phyloP scores from a whole-genome alignment of 1,140 invertebrate species.

The Pteromalus puparum region DNA sequence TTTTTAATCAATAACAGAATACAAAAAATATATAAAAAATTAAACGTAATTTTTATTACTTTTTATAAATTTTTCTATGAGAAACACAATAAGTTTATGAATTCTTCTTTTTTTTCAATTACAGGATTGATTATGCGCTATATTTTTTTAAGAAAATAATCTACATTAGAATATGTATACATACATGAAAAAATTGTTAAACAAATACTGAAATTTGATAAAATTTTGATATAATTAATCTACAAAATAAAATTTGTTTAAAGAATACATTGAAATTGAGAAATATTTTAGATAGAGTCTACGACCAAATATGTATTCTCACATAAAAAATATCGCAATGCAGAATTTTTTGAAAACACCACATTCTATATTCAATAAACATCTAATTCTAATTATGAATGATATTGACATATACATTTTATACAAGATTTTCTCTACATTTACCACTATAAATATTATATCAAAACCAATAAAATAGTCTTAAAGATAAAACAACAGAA shows the following conservation, averaged over 20 bases:
- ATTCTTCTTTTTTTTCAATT: constrained; percentile 60
- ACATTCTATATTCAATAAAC: too few species aligned
- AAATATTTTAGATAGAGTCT: constrained; percentile 33
- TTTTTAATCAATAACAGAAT: constrained; percentile 71
- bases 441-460: too few species aligned
- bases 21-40: constrained; percentile 63
- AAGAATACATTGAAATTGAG: constrained; percentile 10
- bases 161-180: neutral
- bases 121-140: constrained; percentile 33
- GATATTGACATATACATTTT: too few species aligned
- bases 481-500: too few species aligned
- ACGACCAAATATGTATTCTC: constrained; percentile 50
- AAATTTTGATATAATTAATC: neutral
- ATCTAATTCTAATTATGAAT: too few species aligned
- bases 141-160: neutral
- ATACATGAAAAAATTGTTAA: neutral
- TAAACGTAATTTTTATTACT: neutral
- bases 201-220: neutral
- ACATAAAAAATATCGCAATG: too few species aligned
- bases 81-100: neutral
- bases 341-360: too few species aligned
- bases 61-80: constrained; percentile 18
- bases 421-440: too few species aligned
- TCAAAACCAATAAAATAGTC: too few species aligned
- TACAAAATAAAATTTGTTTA: neutral